These are phyloP conservation scores for Scopus umbretta DNA, from an alignment of 2,113 vertebrate species.

Conservation along the genomic window DNA sequence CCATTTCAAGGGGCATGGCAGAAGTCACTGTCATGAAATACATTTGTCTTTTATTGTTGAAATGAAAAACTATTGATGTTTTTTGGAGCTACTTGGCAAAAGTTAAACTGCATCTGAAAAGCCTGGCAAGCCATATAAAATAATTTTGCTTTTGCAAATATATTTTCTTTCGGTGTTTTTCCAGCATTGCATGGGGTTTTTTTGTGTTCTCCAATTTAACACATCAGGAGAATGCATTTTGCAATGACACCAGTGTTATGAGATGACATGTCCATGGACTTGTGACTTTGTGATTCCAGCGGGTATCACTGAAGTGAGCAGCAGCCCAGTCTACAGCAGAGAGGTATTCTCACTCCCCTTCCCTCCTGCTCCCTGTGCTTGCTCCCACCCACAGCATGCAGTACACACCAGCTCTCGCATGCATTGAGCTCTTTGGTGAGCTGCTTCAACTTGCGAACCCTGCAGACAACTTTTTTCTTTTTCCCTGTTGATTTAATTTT, in stretches of 20 bases:
- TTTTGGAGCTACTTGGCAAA: background rate
- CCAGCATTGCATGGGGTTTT: background rate
- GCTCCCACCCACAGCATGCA: background rate
- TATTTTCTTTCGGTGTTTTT: background rate
- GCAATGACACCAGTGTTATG: rapidly evolving
- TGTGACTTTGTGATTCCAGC: background rate
- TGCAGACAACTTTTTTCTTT: background rate
- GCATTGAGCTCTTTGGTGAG: background rate
- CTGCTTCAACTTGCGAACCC: background rate
- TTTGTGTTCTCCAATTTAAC: background rate
- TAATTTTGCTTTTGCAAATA: background rate
- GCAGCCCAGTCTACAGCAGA: background rate
- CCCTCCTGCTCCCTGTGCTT: background rate
- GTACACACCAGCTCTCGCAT: rapidly evolving
- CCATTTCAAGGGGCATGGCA: background rate
- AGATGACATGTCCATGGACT: background rate
- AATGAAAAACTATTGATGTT: background rate
- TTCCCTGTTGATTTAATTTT: rapidly evolving
- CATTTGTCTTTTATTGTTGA: no score
- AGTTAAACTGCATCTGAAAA: background rate
- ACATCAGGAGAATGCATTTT: background rate
- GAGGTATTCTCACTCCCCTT: rapidly evolving
- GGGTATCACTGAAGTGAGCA: background rate
- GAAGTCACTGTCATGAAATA: background rate
- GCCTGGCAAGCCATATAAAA: background rate